Conservation (phyloP, 2,113 vertebrate genomes). For the Petroica traversi region DNA sequence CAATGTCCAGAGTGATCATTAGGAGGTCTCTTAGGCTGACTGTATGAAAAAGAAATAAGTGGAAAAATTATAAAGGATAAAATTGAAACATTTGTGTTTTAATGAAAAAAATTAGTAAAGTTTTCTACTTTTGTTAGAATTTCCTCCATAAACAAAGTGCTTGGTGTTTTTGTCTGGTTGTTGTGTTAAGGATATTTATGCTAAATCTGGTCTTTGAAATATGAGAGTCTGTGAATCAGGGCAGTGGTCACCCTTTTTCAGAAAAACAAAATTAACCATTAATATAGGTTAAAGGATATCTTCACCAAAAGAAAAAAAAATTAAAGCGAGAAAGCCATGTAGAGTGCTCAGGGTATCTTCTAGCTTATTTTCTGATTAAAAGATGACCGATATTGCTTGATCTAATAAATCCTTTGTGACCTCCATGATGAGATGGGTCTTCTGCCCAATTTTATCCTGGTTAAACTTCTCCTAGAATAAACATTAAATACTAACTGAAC, state of each 20-base stretch:
- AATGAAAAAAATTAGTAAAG: not conserved
- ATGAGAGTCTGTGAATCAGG: not conserved
- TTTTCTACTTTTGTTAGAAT: not conserved
- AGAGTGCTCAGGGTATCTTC: not conserved
- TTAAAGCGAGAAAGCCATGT: fast-evolving
- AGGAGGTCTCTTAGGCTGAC: not conserved
- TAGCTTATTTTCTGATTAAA: not conserved
- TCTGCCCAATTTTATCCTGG: not conserved
- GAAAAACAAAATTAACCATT: not conserved
- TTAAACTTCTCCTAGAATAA: not conserved
- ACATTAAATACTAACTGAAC: not conserved
- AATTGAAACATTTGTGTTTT: not conserved
- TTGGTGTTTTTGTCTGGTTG: not conserved
- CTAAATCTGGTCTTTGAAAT: not conserved
- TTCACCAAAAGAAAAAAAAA: not conserved
- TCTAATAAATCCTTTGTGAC: not conserved
- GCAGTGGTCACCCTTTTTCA: not conserved
- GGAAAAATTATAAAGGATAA: not conserved
- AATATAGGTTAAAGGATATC: not conserved
- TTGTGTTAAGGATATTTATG: not conserved
- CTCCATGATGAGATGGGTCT: not conserved
- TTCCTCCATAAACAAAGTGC: not conserved
- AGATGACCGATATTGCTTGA: not conserved
- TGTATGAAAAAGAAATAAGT: not conserved
- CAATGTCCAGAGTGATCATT: not conserved